Evolutionary conservation across 1,140 invertebrate species (phyloP).

Genomic region (Lepidotrigona ventralis): DNA sequence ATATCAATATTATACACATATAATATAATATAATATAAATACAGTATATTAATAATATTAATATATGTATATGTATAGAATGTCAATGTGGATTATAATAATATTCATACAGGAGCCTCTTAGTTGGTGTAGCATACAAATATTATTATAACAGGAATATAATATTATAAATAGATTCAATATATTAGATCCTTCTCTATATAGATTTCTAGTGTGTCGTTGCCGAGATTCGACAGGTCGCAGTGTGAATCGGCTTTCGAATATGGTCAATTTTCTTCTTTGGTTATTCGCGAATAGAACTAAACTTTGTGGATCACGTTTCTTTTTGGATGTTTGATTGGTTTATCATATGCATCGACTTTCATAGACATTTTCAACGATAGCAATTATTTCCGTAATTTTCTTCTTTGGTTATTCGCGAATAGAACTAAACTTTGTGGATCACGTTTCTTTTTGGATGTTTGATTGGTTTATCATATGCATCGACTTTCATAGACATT

Average conservation of each 20-base stretch:
- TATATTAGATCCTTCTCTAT: conserved; percentile 35
- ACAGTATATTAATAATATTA: conserved; percentile 49
- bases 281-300: background rate
- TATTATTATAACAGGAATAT: conserved; percentile 48
- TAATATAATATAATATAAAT: conserved; percentile 48
- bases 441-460: background rate
- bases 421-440: background rate
- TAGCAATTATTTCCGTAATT: conserved; percentile 38
- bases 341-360: background rate
- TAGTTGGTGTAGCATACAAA: conserved; percentile 44
- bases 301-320: background rate
- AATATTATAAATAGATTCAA: conserved; percentile 49
- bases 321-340: background rate
- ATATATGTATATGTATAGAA: conserved; percentile 42
- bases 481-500: conserved; percentile 48
- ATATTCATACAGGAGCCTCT: conserved; percentile 40
- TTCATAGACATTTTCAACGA: conserved; percentile 62
- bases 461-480: background rate
- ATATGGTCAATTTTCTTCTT: background rate
- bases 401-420: background rate
- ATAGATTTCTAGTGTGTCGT: conserved; percentile 27
- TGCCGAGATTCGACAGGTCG: conserved; percentile 36
- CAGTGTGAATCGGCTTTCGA: conserved; percentile 43
- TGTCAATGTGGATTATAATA: conserved; percentile 39
- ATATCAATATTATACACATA: conserved; percentile 49